phyloP scores from a whole-genome alignment of 2,888 invertebrate species.

The Campaea margaritaria region DNA sequence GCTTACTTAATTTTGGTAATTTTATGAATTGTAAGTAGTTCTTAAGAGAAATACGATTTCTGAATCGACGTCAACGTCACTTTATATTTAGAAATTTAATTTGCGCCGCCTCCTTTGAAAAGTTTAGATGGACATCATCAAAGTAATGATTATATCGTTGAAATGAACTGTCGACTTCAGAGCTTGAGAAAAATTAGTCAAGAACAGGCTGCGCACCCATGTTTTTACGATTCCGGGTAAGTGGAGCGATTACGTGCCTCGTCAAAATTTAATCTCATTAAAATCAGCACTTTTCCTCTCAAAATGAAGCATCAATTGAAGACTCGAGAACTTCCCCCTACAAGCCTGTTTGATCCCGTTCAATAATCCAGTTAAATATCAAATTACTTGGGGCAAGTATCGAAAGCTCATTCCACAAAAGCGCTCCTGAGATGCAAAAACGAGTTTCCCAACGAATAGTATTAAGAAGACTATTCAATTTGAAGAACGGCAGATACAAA shows the following conservation, averaged over 20 bases:
- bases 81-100: no score
- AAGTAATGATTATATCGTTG: no score
- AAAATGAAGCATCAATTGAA: constrained; percentile 8
- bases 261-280: constrained; percentile 8
- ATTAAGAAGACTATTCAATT: constrained; percentile 30
- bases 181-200: no score
- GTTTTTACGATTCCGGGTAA: background rate
- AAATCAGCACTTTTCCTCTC: constrained; percentile 9
- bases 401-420: constrained; percentile 28
- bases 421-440: constrained; percentile 28
- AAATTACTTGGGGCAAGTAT: constrained; percentile 32
- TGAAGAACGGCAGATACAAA: constrained; percentile 32
- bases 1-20: background rate
- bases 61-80: no score
- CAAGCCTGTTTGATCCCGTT: constrained; percentile 25
- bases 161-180: no score
- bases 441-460: constrained; percentile 22
- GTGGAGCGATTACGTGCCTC: background rate
- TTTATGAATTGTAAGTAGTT: no score
- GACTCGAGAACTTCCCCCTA: constrained; percentile 8
- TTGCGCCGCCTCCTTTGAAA: no score
- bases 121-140: no score
- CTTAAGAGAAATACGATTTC: no score
- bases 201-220: no score
- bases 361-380: constrained; percentile 37